phyloP scores from a whole-genome alignment of 2,888 invertebrate genomes.

The Andrena chrysosceles region DNA sequence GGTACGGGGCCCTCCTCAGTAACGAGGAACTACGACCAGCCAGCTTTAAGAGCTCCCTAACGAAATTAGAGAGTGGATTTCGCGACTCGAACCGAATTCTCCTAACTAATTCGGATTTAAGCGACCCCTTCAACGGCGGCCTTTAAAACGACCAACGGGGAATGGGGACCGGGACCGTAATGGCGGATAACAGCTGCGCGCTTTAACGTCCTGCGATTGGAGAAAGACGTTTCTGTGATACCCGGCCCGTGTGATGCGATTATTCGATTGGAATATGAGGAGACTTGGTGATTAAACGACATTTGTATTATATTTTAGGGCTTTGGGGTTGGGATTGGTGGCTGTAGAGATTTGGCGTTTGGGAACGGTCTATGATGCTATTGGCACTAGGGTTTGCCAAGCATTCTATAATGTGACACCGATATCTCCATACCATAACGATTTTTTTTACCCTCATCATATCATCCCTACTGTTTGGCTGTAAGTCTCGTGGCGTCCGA shows the following conservation, averaged over 20 bases:
- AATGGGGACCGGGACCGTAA: conserved; percentile 10
- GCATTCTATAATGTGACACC: too few species aligned
- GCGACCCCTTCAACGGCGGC: conserved; percentile 12
- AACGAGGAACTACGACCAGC: conserved; percentile 25
- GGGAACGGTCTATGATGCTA: too few species aligned
- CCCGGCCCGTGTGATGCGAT: neutral
- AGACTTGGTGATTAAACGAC: too few species aligned
- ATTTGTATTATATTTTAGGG: too few species aligned
- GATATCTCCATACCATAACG: too few species aligned
- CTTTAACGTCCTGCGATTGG: neutral
- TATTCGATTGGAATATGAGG: too few species aligned
- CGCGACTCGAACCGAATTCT: conserved; percentile 33
- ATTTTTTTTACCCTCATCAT: too few species aligned
- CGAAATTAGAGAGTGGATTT: conserved; percentile 44
- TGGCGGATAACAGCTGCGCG: conserved; percentile 21
- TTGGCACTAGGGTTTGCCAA: too few species aligned
- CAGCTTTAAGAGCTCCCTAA: conserved; percentile 22
- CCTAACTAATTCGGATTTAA: conserved; percentile 41
- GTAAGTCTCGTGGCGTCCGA: too few species aligned
- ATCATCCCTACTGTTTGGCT: too few species aligned
- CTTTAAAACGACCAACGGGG: conserved; percentile 18
- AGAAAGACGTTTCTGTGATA: neutral
- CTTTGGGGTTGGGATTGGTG: too few species aligned
- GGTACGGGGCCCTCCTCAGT: neutral
- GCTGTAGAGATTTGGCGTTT: too few species aligned